Base-by-base conservation (phyloP, 2,888 invertebrate species). In the Strigamia crassipes region DNA sequence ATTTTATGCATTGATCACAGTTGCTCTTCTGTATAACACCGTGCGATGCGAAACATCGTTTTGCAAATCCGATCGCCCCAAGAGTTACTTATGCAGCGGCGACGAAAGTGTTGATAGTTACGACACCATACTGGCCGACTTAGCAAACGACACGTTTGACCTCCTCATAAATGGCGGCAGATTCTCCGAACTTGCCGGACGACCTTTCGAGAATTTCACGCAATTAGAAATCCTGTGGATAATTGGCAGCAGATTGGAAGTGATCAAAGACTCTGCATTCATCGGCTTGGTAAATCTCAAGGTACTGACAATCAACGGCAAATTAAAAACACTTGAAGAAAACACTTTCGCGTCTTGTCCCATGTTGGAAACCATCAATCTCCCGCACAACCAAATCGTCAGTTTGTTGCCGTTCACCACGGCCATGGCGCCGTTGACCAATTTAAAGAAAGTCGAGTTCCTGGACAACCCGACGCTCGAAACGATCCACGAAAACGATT, bases 211-310 rank as follows among this genome's bases (percentile, higher is more conserved):
- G 18, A 61, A 61, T 23, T 61, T 61, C 18, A 18, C 21, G 2
- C n/a, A 61, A 61, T 18, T 61, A 15, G 61, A 61, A 61, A 61
- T 61, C 1, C 10, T 61, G 18, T 61, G 61, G 61, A 61, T 61
- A 12, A 61, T 61, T 61, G 61, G 61, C 18, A 61, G 61, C n/a
- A n/a, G 61, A 61, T 23, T 61, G n/a, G 61, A 61, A 61, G 21
- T 18, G n/a, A 61, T 61, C 21, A 61, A 61, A 61, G 61, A 23
- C 18, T 61, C 61, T 2, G 61, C 61, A 10, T 61, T 61, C 61
- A n/a, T 61, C 1, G 61, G 61, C 18, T n/a, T 61, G 1, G 10
- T 61, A 4, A 2, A 61, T 2, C 61, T 61, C 21, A 61, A 61
- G 18, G 61, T 61, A 6, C 18, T 61, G 3, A 61, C 61, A 10